Percentiles rank a stretch among this genome's conserved stretches.
Evolutionary conservation across 1,140 invertebrate genomes (phyloP).

Genomic region (Pseudachorutes palmiensis): DNA sequence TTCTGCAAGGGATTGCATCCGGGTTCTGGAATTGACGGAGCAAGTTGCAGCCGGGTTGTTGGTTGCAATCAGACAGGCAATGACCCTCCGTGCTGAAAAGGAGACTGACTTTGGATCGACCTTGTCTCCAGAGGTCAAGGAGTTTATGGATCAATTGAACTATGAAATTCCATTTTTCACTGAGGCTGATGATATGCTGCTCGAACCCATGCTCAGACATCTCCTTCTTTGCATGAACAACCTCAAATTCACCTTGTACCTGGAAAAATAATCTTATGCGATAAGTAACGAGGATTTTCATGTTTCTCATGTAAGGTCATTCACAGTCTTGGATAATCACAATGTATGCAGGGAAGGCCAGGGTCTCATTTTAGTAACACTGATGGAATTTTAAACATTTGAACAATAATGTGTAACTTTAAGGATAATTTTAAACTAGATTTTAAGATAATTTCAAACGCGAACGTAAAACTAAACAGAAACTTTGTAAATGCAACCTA

Average conservation of each 20-base stretch:
- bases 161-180: neutral
- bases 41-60: conserved; percentile 12
- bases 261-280: too few relatives aligned
- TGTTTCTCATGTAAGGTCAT: neutral
- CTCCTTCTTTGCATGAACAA: neutral
- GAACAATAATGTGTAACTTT: neutral
- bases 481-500: too few relatives aligned
- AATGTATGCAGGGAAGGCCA: neutral
- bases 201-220: neutral
- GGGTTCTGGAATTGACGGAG: conserved; percentile 14
- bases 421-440: too few relatives aligned
- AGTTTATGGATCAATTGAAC: neutral
- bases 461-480: too few relatives aligned
- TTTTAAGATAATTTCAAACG: too few relatives aligned
- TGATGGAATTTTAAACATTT: neutral
- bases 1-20: conserved; percentile 15
- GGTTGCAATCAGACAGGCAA: conserved; percentile 2
- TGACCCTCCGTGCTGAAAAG: neutral
- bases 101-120: neutral
- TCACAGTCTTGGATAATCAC: neutral
- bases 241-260: too few relatives aligned
- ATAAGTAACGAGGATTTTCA: neutral
- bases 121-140: neutral
- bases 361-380: neutral
- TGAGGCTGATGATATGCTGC: neutral